Evolutionary conservation across 2,888 invertebrate species (phyloP), one percentile per base, ranked within the genome.

Genomic region (Electrophaes corylata): DNA sequence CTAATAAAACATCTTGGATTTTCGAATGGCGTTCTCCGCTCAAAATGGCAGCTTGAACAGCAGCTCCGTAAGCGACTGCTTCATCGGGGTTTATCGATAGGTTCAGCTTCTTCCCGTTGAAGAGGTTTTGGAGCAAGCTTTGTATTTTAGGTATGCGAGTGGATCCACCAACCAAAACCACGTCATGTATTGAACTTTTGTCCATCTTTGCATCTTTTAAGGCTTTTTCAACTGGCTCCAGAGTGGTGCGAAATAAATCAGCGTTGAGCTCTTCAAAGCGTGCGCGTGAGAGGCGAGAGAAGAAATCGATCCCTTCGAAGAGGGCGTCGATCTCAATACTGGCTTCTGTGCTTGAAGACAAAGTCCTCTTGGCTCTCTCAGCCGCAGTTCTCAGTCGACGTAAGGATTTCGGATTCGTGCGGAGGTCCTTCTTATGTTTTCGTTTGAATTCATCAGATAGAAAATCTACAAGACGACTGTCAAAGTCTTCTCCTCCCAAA

Each of bases 121-220:
- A 96, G 84, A 94, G 96, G 73, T 94, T 94, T 81, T 95, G 94
- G 10, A 96, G 82, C 66, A 96, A 84, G 65, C 87, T 94, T 78
- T 96, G 96, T 59, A 96, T 94, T 83, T 96, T 96, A 0, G 96
- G 96, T 59, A 96, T 96, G 45, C 96, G 93, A 0, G 95, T 96
- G 0, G 96, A 96, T 3, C 96, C 97, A 8, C 97, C 96, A 4
- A 96, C 96, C 41, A 97, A 84, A 0, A 97, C 96, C 3, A 97
- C 94, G 66, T 96, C 96, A 70, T 96, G 93, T 57, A 96, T 95
- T 18, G 93, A 84, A 6, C 82, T 86, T 73, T 96, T 96, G 75
- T 95, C 95, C 86, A 96, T 85, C 75, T 96, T 95, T 0, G 96
- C 96, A 75, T 96, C 96, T 46, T 91, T 92, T 11, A 97, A 82